Evolutionary conservation across 2,113 vertebrate genomes (phyloP).

Genomic region (Telmatochromis sp.): DNA sequence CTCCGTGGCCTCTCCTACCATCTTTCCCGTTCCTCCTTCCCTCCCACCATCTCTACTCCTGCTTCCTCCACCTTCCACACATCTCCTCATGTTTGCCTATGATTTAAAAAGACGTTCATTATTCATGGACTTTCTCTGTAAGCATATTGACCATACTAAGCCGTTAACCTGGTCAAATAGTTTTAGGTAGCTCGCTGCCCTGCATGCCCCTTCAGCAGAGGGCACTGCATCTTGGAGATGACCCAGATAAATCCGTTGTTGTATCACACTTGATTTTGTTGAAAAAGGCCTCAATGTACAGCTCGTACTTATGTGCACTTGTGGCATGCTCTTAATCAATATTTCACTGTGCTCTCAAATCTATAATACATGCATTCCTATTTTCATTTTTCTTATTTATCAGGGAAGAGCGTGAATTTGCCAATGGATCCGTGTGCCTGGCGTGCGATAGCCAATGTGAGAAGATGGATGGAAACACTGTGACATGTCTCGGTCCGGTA

Average conservation of each 20-base stretch:
- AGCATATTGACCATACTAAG: conserved; percentile 38
- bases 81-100: neutral
- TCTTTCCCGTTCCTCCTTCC: neutral
- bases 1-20: neutral
- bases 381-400: conserved; percentile 28
- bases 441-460: conserved; percentile 93
- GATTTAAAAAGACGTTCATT: conserved; percentile 47
- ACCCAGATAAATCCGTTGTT: neutral
- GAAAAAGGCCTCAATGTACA: neutral
- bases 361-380: conserved; percentile 38
- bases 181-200: neutral
- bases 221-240: neutral
- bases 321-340: conserved; percentile 25
- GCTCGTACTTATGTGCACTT: neutral
- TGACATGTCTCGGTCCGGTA: conserved; percentile 89
- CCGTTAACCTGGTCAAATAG: conserved; percentile 48
- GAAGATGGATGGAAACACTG: conserved; percentile 80
- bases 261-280: neutral
- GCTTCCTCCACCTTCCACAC: neutral
- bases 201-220: neutral
- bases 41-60: neutral
- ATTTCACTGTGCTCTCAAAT: conserved; percentile 39
- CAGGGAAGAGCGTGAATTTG: conserved; percentile 90
- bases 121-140: conserved; percentile 39
- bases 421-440: conserved; percentile 86